Evolutionary conservation across 2,797 vertebrate species (phyloP).

Genomic region (Odontamblyopus lacepedii): DNA sequence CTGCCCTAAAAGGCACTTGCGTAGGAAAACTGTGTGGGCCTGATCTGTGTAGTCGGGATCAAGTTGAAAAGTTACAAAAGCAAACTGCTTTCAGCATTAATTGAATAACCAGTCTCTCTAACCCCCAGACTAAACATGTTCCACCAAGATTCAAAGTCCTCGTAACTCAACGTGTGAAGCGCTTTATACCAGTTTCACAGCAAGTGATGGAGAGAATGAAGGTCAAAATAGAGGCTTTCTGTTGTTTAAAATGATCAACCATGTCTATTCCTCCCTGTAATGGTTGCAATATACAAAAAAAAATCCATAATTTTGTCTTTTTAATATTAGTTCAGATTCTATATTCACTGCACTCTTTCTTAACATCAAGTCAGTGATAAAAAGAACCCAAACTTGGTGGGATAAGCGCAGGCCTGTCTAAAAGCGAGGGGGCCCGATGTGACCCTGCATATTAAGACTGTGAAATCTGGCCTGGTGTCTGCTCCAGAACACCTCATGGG

Average conservation of each 20-base stretch:
- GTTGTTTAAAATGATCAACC: no score
- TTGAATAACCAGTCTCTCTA: conserved; percentile 32
- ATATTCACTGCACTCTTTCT: conserved; percentile 12
- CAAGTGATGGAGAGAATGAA: no score
- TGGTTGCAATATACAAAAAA: neutral
- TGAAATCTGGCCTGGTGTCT: conserved; percentile 46
- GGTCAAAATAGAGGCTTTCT: no score
- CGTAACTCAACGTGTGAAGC: neutral
- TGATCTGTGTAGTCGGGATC: conserved; percentile 15
- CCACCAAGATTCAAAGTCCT: neutral
- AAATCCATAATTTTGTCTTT: neutral
- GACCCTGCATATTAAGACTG: conserved; percentile 44
- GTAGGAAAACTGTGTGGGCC: conserved; percentile 47
- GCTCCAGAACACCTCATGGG: conserved; percentile 41
- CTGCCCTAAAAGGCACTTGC: conserved; percentile 24
- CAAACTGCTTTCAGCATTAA: conserved; percentile 24
- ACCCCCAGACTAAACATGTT: neutral
- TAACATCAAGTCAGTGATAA: conserved; percentile 23
- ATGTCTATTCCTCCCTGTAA: neutral
- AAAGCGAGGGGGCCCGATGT: conserved; percentile 25
- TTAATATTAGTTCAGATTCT: neutral
- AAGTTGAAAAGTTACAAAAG: conserved; percentile 50
- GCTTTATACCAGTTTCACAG: neutral
- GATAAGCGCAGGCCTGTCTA: conserved; percentile 40
- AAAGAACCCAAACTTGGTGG: conserved; percentile 24